Evolutionary conservation across 2,113 vertebrate genomes (phyloP).

Genomic region (Deroptyus accipitrinus): DNA sequence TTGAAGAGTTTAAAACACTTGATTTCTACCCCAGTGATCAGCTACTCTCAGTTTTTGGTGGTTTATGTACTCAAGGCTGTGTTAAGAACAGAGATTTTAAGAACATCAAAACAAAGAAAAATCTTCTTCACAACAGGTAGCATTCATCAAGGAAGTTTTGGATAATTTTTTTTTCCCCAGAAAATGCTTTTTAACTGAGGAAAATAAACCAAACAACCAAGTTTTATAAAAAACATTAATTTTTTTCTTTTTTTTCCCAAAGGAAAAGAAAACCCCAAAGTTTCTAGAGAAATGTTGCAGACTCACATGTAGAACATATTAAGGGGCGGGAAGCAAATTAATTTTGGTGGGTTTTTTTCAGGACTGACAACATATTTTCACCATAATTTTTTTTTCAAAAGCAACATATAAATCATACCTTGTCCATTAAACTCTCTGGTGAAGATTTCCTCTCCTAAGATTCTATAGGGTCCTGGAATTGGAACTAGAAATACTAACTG

Average conservation of each 20-base stretch:
- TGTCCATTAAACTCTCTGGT: neutral
- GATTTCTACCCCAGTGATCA: neutral
- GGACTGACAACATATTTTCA: neutral
- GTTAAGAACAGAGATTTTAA: neutral
- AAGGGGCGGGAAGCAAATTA: rapidly evolving
- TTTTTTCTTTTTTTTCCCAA: neutral
- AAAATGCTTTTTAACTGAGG: neutral
- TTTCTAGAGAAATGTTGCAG: neutral
- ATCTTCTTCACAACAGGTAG: neutral
- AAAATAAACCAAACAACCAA: neutral
- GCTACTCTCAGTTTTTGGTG: neutral
- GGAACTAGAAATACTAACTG: neutral
- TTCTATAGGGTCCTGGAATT: neutral
- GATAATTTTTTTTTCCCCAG: neutral
- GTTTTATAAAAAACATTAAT: neutral
- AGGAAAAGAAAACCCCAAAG: neutral
- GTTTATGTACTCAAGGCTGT: neutral
- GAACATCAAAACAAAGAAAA: neutral
- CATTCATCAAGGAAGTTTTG: neutral
- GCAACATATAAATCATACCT: neutral
- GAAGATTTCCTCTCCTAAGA: neutral
- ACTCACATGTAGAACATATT: neutral
- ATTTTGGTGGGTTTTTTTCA: neutral
- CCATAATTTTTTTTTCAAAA: neutral
- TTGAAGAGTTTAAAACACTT: neutral